Conservation (phyloP, 2,888 invertebrate genomes). For the Pollenia labialis region DNA sequence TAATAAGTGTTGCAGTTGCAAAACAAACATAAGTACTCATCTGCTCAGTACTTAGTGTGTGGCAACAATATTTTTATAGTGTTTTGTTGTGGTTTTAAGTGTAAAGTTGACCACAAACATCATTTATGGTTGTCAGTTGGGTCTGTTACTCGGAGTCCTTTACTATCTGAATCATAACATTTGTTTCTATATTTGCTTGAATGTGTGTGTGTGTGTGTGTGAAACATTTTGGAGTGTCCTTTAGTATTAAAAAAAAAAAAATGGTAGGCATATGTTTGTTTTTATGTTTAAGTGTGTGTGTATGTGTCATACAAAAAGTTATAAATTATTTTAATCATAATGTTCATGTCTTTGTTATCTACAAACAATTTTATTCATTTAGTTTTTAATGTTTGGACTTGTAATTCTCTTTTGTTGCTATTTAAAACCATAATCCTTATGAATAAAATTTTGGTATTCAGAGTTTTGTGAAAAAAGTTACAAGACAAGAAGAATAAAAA, state of each 20-base stretch:
- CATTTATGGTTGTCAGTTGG: conserved; percentile 78
- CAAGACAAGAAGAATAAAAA: not conserved
- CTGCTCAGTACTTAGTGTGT: conserved; percentile 48
- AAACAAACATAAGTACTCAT: conserved; percentile 40
- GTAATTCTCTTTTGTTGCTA: conserved; percentile 51
- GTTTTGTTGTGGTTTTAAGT: conserved; percentile 68
- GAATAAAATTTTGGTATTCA: conserved; percentile 42
- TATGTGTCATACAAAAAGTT: conserved; percentile 17
- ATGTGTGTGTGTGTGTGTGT: conserved; percentile 9
- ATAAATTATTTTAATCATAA: conserved; percentile 66
- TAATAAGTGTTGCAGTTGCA: not conserved
- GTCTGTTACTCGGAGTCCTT: conserved; percentile 57
- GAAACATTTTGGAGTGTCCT: not conserved
- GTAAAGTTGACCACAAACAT: conserved; percentile 83
- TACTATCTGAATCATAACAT: conserved; percentile 36
- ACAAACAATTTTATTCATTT: conserved; percentile 23
- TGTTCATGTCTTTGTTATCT: conserved; percentile 66
- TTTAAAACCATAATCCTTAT: conserved; percentile 56
- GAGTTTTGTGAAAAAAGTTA: not conserved
- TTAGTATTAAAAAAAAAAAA: conserved; percentile 14
- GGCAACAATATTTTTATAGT: conserved; percentile 64
- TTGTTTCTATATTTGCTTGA: not conserved
- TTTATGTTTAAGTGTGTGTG: conserved; percentile 8
- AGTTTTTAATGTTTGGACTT: conserved; percentile 58
- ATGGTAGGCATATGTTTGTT: not conserved